Evolutionary conservation across 2,113 vertebrate species (phyloP).

Genomic region (Laticauda laticaudata): DNA sequence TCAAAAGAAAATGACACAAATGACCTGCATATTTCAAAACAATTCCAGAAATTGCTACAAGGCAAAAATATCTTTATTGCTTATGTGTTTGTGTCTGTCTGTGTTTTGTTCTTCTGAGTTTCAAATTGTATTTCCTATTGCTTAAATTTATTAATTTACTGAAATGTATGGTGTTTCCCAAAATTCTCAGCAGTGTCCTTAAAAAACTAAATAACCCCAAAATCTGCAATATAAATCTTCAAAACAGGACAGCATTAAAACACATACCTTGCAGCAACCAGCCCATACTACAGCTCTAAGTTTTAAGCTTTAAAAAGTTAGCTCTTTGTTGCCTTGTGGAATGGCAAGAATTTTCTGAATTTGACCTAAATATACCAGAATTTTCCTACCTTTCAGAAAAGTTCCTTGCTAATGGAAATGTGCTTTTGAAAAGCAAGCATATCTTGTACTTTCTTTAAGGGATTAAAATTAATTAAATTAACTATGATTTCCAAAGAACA

Average conservation of each 20-base stretch:
- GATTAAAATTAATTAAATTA: neutral
- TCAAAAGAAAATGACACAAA: neutral
- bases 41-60: neutral
- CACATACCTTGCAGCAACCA: neutral
- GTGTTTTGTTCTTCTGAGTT: neutral
- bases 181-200: neutral
- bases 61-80: neutral
- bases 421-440: neutral
- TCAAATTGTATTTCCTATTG: neutral
- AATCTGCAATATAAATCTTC: neutral
- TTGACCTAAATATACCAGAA: neutral
- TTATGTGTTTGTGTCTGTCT: neutral
- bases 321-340: neutral
- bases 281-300: neutral
- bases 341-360: neutral
- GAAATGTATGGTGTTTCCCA: neutral
- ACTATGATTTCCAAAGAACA: neutral
- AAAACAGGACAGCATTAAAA: neutral
- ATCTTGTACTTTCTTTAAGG: neutral
- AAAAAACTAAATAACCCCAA: neutral
- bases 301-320: neutral
- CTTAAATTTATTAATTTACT: neutral
- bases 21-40: conserved; percentile 9
- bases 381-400: neutral
- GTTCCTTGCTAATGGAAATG: neutral